Base-by-base conservation (phyloP, 1,140 invertebrate species). In the Bombus turneri region DNA sequence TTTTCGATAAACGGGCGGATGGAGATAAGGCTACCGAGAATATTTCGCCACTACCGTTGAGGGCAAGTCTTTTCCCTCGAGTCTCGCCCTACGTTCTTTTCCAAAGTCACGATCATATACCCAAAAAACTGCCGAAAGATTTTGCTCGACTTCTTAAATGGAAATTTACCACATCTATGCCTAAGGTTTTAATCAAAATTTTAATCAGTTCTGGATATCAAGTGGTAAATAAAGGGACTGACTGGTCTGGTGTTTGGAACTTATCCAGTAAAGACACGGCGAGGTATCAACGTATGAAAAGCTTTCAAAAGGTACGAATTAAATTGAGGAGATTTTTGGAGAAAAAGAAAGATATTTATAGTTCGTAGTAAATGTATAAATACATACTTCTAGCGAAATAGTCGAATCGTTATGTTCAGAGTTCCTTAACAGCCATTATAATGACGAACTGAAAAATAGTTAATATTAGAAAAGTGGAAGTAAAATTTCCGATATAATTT, bases 171-270 rank as follows among this genome's bases (percentile, higher is more conserved):
- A 25, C 28, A 0, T 25, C 39, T 3, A 80, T 71, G 76, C 83
- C 83, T 0, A 80, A 34, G 12, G 8, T 85, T 2, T n/a, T 85
- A 1, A 28, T 85, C 0, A 80, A 62, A 41, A 85, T 85, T 2
- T 6, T 85, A 6, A 18, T 80, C 0, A 73, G 73, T 10, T 53
- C 77, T 3, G 83, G 83, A 15, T 80, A 80, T 1, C 31, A 62
- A 9, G 13, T 80, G 4, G 57, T 80, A 3, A 28, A 10, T 1
- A 79, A 64, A 34, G n/a, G 28, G 10, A 64, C 22, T 2, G 53
- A 85, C 6, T 85, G 83, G 83, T 73, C 83, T 0, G 83, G 37
- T 1, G 34, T 80, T 25, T 85, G 83, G 83, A 80, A 73, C 22
- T 10, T 79, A 0, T 72, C 47, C 12, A 28, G 22, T 2, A 85